Percentiles rank a stretch among this genome's conserved stretches.
Conservation (phyloP, 2,113 vertebrate genomes). For the Mohoua ochrocephala region DNA sequence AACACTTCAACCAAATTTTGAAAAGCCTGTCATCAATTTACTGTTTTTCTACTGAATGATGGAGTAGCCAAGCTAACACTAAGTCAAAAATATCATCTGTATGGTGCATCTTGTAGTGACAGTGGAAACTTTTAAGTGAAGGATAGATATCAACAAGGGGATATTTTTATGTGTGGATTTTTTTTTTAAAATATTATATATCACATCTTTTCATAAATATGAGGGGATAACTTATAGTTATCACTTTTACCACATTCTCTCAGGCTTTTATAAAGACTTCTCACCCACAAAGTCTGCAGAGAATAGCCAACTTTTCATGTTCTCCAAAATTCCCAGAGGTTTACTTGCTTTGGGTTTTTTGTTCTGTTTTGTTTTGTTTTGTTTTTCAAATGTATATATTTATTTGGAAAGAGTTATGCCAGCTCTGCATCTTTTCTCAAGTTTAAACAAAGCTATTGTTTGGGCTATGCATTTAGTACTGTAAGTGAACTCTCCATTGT, state of each 20-base stretch:
- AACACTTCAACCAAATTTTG: neutral
- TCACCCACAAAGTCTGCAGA: neutral
- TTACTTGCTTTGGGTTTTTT: neutral
- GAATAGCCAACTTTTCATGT: neutral
- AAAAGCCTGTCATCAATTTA: neutral
- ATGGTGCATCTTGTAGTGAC: neutral
- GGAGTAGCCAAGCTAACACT: neutral
- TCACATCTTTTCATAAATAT: neutral
- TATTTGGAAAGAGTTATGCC: neutral
- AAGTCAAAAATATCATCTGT: neutral
- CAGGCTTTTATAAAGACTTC: neutral
- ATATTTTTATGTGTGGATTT: neutral
- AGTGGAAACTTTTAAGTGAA: neutral
- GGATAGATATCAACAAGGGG: neutral
- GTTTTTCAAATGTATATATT: neutral
- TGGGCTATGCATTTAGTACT: neutral
- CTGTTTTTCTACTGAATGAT: neutral
- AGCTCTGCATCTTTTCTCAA: neutral
- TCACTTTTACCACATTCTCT: neutral
- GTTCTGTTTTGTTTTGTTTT: neutral
- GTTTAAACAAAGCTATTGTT: neutral
- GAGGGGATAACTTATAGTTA: neutral
- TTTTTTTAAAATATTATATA: neutral
- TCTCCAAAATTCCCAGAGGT: neutral
- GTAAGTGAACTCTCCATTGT: neutral